A percentile compares a stretch with the other conserved stretches of the same genome.
phyloP scores from a whole-genome alignment of 2,113 vertebrate genomes.

The Scopus umbretta region DNA sequence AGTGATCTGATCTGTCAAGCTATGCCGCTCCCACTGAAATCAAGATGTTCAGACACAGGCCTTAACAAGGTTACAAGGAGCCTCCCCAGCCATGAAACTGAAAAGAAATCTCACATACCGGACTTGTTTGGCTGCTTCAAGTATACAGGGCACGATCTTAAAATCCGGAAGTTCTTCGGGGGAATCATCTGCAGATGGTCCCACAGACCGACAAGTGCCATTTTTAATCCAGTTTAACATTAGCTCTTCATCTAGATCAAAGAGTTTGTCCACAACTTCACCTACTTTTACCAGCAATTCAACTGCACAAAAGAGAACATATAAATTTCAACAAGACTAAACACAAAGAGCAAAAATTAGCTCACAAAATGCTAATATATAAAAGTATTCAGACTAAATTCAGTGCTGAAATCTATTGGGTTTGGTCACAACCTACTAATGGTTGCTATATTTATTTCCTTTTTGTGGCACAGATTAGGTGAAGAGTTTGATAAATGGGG shows the following conservation, averaged over 20 bases:
- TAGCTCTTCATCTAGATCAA: constrained; percentile 92
- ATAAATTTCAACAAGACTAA: background rate
- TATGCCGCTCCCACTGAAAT: background rate
- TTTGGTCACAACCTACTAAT: background rate
- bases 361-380: background rate
- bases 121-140: constrained; percentile 93
- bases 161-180: constrained; percentile 70
- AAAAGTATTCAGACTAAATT: background rate
- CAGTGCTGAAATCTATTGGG: background rate
- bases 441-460: background rate
- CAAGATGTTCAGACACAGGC: background rate
- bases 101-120: constrained; percentile 69
- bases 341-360: background rate
- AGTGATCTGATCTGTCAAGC: background rate
- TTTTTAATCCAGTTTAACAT: constrained; percentile 89
- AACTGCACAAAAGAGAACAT: constrained; percentile 66
- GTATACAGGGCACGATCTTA: constrained; percentile 77
- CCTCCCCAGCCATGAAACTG: background rate
- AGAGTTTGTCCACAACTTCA: constrained; percentile 92
- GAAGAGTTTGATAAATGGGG: background rate
- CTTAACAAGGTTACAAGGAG: background rate
- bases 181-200: constrained; percentile 50
- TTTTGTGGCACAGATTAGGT: background rate
- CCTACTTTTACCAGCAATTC: constrained; percentile 92
- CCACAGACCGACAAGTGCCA: constrained; percentile 6